Percentiles rank a stretch among this genome's conserved stretches.
These are phyloP conservation scores for Diaprepes abbreviatus DNA, from an alignment of 2,888 invertebrate species.

Conservation along the genomic window DNA sequence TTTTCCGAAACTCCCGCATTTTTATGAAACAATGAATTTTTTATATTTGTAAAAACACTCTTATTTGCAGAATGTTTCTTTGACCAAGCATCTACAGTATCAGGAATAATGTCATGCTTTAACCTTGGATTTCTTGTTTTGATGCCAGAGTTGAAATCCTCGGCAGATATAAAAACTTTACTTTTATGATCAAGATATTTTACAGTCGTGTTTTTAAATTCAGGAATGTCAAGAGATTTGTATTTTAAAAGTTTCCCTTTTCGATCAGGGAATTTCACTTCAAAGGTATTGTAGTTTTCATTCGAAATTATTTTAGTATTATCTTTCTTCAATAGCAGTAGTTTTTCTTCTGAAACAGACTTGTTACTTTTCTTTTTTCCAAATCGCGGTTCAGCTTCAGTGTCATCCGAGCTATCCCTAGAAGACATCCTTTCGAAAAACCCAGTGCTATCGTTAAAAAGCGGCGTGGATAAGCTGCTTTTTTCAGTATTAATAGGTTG, in stretches of 20 bases:
- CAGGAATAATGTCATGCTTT: slow-evolving; percentile 72
- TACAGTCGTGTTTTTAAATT: slow-evolving; percentile 59
- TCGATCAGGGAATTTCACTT: slow-evolving; percentile 59
- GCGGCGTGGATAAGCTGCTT: slow-evolving; percentile 60
- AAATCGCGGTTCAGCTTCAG: slow-evolving; percentile 59
- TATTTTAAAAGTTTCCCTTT: slow-evolving; percentile 62
- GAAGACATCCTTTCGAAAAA: slow-evolving; percentile 52
- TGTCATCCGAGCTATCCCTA: slow-evolving; percentile 64
- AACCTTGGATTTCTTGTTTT: slow-evolving; percentile 42
- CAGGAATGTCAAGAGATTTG: slow-evolving; percentile 63
- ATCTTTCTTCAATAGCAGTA: slow-evolving; percentile 58
- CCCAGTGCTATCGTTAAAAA: slow-evolving; percentile 53
- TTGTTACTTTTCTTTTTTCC: slow-evolving; percentile 59
- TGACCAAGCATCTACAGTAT: slow-evolving; percentile 77
- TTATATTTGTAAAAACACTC: slow-evolving; percentile 63
- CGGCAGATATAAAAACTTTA: slow-evolving; percentile 64
- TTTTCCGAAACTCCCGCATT: slow-evolving; percentile 57
- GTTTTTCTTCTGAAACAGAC: slow-evolving; percentile 60
- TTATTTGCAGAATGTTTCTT: slow-evolving; percentile 59
- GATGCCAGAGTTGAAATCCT: slow-evolving; percentile 62
- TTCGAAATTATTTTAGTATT: slow-evolving; percentile 61
- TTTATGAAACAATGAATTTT: slow-evolving; percentile 63
- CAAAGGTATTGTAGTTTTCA: slow-evolving; percentile 64
- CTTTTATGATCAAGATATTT: slow-evolving; percentile 63
- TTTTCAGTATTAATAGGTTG: slow-evolving; percentile 58